Evolutionary conservation across 2,888 invertebrate genomes (phyloP), one percentile per base, ranked within the genome.

Genomic region (Netelia inedita): DNA sequence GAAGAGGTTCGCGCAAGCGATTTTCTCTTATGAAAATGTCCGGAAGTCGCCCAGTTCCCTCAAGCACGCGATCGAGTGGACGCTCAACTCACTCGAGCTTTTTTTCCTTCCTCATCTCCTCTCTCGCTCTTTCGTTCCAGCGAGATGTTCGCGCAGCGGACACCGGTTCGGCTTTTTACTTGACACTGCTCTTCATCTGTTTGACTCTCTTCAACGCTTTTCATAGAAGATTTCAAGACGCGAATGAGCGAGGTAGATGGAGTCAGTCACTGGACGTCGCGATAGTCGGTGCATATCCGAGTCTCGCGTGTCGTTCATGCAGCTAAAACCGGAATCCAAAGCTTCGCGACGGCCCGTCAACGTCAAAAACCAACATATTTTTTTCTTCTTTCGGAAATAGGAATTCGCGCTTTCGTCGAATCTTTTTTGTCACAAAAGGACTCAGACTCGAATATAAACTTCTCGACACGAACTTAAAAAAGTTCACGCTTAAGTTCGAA

Each of bases 1-100:
- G 41, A 65, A 55, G 73, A 71, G 79, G 50, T 79, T 75, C 72
- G 82, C 82, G 66, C 69, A 72, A 85, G 61, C 43, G 73, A 81
- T 80, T 84, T 80, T 83, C 78, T 74, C 85, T 87, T 89, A 91
- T 89, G 90, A 91, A 90, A 88, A 90, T 89, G 86, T 75, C 87
- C 87, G 87, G 85, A 91, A 87, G 88, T 87, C 80, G 78, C 79
- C 78, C 85, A 57, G 46, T 76, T 68, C 68, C 65, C 81, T 83
- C 76, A 55, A 81, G 80, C 80, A 23, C 55, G 21, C 71, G 84
- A 85, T 85, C 79, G 82, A 86, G 72, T 63, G 72, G 78, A 79
- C 78, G 50, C 66, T 74, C 72, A 55, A 28, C 78, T 75, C 53
- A 69, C 69, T 63, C 76, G 69, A 55, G 69, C 79, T 72, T 83